These are phyloP conservation scores for Aphelenchoides besseyi DNA, from an alignment of 1,140 invertebrate species.

Conservation along the genomic window DNA sequence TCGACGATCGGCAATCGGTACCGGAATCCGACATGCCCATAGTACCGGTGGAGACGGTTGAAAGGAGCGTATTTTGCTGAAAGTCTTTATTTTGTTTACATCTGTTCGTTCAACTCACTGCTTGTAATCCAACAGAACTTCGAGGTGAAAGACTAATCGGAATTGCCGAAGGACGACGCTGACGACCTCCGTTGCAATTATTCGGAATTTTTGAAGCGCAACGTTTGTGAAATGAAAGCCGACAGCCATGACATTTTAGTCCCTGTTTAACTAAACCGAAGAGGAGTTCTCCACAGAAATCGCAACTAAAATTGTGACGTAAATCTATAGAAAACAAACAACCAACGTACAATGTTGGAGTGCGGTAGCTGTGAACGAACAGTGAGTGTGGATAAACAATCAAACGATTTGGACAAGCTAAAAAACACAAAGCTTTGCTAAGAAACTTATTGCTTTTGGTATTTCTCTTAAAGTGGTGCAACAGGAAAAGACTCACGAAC, in stretches of 20 bases:
- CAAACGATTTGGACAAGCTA: constrained; percentile 58
- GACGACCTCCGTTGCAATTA: constrained; percentile 74
- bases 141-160: constrained; percentile 60
- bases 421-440: too few species aligned
- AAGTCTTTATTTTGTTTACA: constrained; percentile 3
- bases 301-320: constrained; percentile 85
- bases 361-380: constrained; percentile 92
- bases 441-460: too few species aligned
- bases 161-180: constrained; percentile 60
- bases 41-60: constrained; percentile 31
- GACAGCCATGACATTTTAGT: constrained; percentile 96
- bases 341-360: constrained; percentile 92
- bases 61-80: constrained; percentile 26
- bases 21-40: background rate
- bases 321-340: too few species aligned
- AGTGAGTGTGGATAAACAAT: constrained; percentile 80
- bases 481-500: constrained; percentile 27
- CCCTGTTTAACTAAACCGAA: constrained; percentile 96
- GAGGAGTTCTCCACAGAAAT: constrained; percentile 99
- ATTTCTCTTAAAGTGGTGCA: too few species aligned
- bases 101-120: constrained; percentile 23
- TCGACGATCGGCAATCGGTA: constrained; percentile 22
- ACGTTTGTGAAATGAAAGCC: constrained; percentile 94
- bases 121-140: constrained; percentile 62
- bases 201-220: constrained; percentile 98